phyloP scores from a whole-genome alignment of 2,113 vertebrate genomes.

The Hiodon tergisus region DNA sequence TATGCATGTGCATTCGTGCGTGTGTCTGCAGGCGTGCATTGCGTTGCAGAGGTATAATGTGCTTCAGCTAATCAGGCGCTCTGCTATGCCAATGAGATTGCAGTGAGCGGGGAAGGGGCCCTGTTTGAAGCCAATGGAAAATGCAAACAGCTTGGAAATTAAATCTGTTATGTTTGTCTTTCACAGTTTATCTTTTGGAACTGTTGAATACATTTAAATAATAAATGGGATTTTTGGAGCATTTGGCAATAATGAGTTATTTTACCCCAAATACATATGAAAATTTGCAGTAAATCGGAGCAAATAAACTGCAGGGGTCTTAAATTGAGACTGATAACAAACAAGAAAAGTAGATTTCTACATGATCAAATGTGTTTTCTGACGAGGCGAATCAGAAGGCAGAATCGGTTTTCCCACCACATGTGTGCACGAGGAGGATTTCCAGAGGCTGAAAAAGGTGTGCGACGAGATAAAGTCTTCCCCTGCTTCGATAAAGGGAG shows the following conservation, averaged over 20 bases:
- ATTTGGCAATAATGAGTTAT: slow-evolving; percentile 44
- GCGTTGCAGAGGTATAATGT: slow-evolving; percentile 49
- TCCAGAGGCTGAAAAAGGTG: not conserved
- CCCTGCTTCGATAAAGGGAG: not conserved
- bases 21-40: slow-evolving; percentile 32
- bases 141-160: slow-evolving; percentile 59
- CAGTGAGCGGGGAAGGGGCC: slow-evolving; percentile 38
- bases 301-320: not conserved
- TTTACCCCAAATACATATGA: slow-evolving; percentile 20
- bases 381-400: not conserved
- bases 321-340: too few relatives aligned
- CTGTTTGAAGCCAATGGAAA: slow-evolving; percentile 46
- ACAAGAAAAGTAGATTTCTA: not conserved
- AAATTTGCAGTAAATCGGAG: not conserved
- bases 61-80: slow-evolving; percentile 46
- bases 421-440: not conserved
- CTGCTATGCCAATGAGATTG: slow-evolving; percentile 56
- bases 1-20: slow-evolving; percentile 2
- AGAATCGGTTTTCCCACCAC: too few relatives aligned
- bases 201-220: slow-evolving; percentile 72
- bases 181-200: slow-evolving; percentile 62
- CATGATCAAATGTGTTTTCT: not conserved
- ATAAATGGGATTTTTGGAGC: slow-evolving; percentile 69
- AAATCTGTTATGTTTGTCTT: slow-evolving; percentile 58
- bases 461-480: slow-evolving; percentile 4